phyloP scores from a whole-genome alignment of 1,140 invertebrate genomes.

The Diorhabda elongata region DNA sequence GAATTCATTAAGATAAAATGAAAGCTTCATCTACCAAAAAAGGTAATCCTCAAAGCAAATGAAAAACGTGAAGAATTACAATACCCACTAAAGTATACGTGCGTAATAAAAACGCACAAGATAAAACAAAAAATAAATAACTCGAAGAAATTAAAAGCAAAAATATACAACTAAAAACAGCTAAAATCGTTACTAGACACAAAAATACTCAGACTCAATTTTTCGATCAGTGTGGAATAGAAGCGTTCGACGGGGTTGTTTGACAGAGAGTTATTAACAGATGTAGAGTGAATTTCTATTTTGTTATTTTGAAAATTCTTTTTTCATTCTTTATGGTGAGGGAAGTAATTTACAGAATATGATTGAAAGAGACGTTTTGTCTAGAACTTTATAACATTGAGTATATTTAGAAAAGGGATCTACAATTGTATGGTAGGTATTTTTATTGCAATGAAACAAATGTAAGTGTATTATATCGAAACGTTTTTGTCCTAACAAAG shows the following conservation, averaged over 20 bases:
- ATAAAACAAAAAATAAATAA: too few species aligned
- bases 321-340: background rate
- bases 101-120: too few species aligned
- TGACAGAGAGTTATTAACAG: background rate
- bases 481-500: conserved; percentile 31
- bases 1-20: too few species aligned
- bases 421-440: conserved; percentile 33
- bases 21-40: too few species aligned
- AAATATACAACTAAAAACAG: too few species aligned
- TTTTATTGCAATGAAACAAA: conserved; percentile 28
- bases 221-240: background rate
- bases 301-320: background rate
- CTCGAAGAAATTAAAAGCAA: too few species aligned
- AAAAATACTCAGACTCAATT: background rate
- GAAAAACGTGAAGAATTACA: too few species aligned
- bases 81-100: too few species aligned
- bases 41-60: too few species aligned
- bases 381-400: background rate
- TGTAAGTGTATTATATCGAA: conserved; percentile 38
- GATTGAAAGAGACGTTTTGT: too few species aligned
- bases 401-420: conserved; percentile 31
- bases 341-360: background rate
- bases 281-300: background rate
- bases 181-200: too few species aligned
- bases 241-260: conserved; percentile 1